Evolutionary conservation across 1,140 invertebrate species (phyloP).

Genomic region (Aphis craccivora): DNA sequence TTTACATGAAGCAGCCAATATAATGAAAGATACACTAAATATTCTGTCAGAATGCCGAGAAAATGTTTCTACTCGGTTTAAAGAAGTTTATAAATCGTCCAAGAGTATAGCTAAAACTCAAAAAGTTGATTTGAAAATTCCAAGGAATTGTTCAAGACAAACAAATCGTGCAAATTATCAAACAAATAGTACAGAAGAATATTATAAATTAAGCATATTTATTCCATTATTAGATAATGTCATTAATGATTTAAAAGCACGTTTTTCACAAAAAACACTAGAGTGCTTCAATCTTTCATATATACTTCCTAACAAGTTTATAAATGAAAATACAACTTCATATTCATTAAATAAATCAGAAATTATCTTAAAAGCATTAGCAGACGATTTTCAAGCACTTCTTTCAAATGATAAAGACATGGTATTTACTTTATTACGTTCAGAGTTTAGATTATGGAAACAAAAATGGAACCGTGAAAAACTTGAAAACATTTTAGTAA

Average conservation of each 20-base stretch:
- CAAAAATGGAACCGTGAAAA: neutral
- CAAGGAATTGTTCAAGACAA: neutral
- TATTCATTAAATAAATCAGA: slow-evolving; percentile 25
- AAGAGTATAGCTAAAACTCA: neutral
- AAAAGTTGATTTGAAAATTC: neutral
- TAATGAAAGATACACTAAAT: slow-evolving; percentile 20
- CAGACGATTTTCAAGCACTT: slow-evolving; percentile 9
- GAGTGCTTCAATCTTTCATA: neutral
- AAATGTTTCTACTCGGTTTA: neutral
- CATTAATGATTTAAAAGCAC: slow-evolving; percentile 1
- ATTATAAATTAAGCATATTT: neutral
- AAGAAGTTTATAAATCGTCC: neutral
- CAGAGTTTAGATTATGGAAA: neutral
- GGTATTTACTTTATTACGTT: neutral
- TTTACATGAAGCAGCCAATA: slow-evolving; percentile 18
- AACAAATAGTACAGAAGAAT: neutral
- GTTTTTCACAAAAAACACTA: slow-evolving; percentile 13
- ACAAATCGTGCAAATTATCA: neutral
- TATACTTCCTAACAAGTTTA: neutral
- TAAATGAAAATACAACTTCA: slow-evolving; percentile 16
- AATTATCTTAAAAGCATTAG: neutral
- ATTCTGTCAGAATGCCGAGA: neutral
- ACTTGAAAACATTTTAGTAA: neutral
- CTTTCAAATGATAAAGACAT: no score
- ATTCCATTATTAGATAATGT: neutral